Evolutionary conservation across 1,140 invertebrate genomes (phyloP).

Genomic region (Brachionus rotundiformis): DNA sequence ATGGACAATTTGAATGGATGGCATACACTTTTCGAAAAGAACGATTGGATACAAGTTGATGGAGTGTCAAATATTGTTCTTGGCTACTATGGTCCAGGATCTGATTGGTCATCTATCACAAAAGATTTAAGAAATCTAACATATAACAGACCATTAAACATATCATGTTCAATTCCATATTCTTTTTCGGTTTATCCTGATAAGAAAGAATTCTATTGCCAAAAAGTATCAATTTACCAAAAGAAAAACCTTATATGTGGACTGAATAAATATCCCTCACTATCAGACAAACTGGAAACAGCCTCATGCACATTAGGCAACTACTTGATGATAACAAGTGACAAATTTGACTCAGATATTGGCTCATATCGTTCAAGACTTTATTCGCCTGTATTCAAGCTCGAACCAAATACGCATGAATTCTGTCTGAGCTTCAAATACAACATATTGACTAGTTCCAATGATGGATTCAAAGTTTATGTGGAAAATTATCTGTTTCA

Average conservation of each 20-base stretch:
- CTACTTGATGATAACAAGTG: slow-evolving; percentile 27
- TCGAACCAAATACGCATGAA: not conserved
- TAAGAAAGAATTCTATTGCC: slow-evolving; percentile 7
- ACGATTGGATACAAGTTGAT: slow-evolving; percentile 24
- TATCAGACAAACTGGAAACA: not conserved
- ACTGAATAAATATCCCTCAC: not conserved
- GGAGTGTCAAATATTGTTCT: not conserved
- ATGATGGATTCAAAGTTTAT: slow-evolving; percentile 18
- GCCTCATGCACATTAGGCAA: not conserved
- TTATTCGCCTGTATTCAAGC: slow-evolving; percentile 28
- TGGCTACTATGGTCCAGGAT: not conserved
- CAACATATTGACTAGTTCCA: slow-evolving; percentile 6
- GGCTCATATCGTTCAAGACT: not conserved
- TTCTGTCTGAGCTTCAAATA: slow-evolving; percentile 44
- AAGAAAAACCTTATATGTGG: not conserved
- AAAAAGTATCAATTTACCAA: not conserved
- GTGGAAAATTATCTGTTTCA: slow-evolving; percentile 29
- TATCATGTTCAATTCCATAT: not conserved
- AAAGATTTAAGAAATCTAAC: not conserved
- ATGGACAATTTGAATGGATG: not conserved
- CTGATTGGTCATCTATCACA: slow-evolving; percentile 35
- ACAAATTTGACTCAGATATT: slow-evolving; percentile 17
- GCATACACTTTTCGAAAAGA: not conserved
- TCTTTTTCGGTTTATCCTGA: not conserved
- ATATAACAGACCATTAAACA: not conserved